Conservation (phyloP, 2,113 vertebrate genomes). For the Pantherophis guttatus region DNA sequence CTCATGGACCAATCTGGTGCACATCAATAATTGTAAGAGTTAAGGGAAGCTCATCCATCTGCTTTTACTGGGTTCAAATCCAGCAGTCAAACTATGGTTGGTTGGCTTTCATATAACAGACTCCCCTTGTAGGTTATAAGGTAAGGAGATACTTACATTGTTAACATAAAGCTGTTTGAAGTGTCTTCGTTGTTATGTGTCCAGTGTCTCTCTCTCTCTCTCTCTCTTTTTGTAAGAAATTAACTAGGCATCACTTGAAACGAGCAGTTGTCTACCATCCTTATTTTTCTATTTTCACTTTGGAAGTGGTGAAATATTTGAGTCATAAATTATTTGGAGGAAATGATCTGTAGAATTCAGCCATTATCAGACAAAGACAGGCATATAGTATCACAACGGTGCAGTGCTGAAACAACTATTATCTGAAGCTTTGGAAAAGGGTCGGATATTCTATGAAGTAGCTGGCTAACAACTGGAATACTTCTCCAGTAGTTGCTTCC, state of each 20-base stretch:
- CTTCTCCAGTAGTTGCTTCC: not conserved
- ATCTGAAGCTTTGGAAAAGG: not conserved
- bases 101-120: not conserved
- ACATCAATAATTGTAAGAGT: not conserved
- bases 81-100: not conserved
- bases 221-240: not conserved
- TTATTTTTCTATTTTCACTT: not conserved
- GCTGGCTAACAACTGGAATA: not conserved
- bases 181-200: not conserved
- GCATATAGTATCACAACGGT: not conserved
- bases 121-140: constrained; percentile 16
- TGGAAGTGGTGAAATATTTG: not conserved
- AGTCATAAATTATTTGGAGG: not conserved
- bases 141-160: not conserved
- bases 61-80: not conserved
- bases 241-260: not conserved
- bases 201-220: not conserved
- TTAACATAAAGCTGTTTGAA: not conserved
- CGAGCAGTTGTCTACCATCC: not conserved
- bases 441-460: not conserved
- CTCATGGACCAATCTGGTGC: not conserved
- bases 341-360: not conserved
- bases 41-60: not conserved
- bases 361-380: not conserved
- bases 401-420: not conserved